Evolutionary conservation across 2,888 invertebrate genomes (phyloP).

Genomic region (Cyclophora punctaria): DNA sequence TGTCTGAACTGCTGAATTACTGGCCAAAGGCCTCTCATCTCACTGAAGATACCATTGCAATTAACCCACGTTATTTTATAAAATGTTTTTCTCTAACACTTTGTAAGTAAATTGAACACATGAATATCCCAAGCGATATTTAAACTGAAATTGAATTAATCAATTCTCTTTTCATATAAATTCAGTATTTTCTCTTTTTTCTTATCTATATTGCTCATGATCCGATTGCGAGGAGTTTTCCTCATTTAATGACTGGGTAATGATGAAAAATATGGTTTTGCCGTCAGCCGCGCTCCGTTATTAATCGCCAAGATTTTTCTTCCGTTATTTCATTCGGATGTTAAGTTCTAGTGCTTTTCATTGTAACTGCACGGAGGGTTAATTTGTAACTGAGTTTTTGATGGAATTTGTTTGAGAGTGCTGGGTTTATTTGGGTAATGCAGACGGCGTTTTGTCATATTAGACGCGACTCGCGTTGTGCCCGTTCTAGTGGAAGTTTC

Average conservation of each 20-base stretch:
- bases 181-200: not conserved
- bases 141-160: constrained; percentile 1
- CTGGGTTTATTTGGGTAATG: too few species aligned
- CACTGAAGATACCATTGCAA: too few species aligned
- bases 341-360: constrained; percentile 31
- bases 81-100: too few species aligned
- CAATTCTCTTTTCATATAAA: not conserved
- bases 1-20: too few species aligned
- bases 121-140: constrained; percentile 5
- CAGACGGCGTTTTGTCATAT: too few species aligned
- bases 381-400: not conserved
- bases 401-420: too few species aligned
- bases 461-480: too few species aligned
- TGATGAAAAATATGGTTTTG: constrained; percentile 58
- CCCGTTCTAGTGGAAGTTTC: too few species aligned
- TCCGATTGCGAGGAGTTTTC: constrained; percentile 33
- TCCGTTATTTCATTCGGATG: constrained; percentile 9
- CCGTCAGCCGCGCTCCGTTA: constrained; percentile 28
- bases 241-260: constrained; percentile 53
- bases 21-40: too few species aligned
- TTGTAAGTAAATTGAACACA: not conserved
- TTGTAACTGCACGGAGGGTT: constrained; percentile 18
- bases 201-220: constrained; percentile 7
- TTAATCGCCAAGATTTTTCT: constrained; percentile 48
- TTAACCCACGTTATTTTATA: too few species aligned